Evolutionary conservation across 2,113 vertebrate species (phyloP), one percentile per base, ranked within the genome.

Genomic region (Fregata magnificens): DNA sequence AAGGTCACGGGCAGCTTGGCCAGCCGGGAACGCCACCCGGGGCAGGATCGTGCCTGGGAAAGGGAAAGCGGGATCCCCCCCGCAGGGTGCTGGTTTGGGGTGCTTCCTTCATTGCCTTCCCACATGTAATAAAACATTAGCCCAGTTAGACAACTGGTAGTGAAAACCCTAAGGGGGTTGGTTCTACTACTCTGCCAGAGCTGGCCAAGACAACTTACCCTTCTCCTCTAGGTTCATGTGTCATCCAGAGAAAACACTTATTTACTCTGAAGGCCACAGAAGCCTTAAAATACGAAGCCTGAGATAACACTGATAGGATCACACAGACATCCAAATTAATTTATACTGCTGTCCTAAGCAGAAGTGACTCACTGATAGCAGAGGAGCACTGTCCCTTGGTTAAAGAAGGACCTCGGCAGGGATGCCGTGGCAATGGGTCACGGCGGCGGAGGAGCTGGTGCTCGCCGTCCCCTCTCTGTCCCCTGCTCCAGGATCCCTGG

Each of bases 251-350:
- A 65, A 82, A 95, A 93, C 70, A 56, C 28, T 94, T 65, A 77
- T 96, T 93, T 87, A 81, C 95, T 91, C 88, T 95, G 96, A 97
- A 97, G 77, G 88, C 72, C 80, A 13, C 59, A 40, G 65, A 31
- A 86, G 86, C 79, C 93, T 88, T 58, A 69, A 83, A 90, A 92
- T 21, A 16, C 82, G 53, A 45, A 62, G 40, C 42, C 76, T 6
- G 9, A 28, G 58, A 82, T 86, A 94, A 88, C 90, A 24, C 93
- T 84, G 91, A 97, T 66, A 81, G 65, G 85, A 96, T 96, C 70
- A 22, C 86, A 71, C 93, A 96, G 94, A 95, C 92, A 95, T 98
- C 97, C 93, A 61, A 24, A 72, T 18, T 45, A 36, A 95, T 97
- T 96, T 94, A 44, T 38, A 50, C 65, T 14, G 3, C 67, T 13